A percentile compares a stretch with the other conserved stretches of the same genome.
phyloP scores from a whole-genome alignment of 2,113 vertebrate species.

The Chinchilla lanigera region DNA sequence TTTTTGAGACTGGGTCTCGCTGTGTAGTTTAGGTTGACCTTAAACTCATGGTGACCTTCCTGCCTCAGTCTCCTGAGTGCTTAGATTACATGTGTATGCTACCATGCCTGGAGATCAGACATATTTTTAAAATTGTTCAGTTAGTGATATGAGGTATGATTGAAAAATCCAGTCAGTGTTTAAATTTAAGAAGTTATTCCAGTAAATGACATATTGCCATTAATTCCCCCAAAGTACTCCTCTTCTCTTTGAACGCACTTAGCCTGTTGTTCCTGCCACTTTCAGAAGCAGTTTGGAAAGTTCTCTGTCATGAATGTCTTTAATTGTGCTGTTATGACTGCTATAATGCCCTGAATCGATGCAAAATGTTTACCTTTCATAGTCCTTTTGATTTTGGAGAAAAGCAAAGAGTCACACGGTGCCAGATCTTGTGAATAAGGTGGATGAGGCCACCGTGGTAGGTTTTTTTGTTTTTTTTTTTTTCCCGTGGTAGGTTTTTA shows the following conservation, averaged over 20 bases:
- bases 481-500: background rate
- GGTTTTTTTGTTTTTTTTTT: background rate
- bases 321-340: background rate
- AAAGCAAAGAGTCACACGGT: background rate
- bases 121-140: background rate
- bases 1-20: background rate
- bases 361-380: background rate
- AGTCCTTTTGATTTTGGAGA: background rate
- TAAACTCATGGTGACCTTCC: background rate
- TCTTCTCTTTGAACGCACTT: background rate
- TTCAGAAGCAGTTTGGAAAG: background rate
- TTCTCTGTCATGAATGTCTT: background rate
- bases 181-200: background rate
- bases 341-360: background rate
- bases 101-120: background rate
- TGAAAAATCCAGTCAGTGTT: background rate
- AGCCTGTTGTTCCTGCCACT: background rate
- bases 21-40: background rate
- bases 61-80: background rate
- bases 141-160: background rate
- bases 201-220: background rate
- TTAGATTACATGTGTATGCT: background rate
- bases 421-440: background rate
- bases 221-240: background rate
- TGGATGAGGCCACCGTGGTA: background rate